Percentiles rank a stretch among this genome's conserved stretches.
phyloP scores from a whole-genome alignment of 30 jellyfish, hydroid and myxozoan species.

The Hydractinia symbiolongicarpus region DNA sequence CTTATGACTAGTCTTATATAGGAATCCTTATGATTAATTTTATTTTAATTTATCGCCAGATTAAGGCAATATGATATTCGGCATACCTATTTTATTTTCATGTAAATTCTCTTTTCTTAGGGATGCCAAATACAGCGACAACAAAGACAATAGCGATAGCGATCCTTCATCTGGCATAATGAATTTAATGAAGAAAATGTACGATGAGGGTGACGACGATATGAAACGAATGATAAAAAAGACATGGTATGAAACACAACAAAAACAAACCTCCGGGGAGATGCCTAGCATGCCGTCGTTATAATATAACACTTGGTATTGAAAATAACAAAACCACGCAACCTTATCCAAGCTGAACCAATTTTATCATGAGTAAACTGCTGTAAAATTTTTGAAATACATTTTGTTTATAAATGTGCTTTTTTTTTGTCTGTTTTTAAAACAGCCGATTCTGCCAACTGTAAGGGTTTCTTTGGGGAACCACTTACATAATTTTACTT shows the following conservation, averaged over 20 bases:
- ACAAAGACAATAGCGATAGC: conserved; percentile 11
- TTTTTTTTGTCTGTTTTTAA: no score
- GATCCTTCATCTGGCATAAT: conserved; percentile 88
- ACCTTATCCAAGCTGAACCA: no score
- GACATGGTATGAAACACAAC: conserved; percentile 92
- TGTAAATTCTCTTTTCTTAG: not conserved
- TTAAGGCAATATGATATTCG: no score
- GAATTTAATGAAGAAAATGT: conserved; percentile 98
- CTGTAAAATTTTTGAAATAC: no score
- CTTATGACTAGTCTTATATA: no score
- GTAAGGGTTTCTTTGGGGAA: no score
- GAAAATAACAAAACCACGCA: no score
- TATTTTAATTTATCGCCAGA: not conserved
- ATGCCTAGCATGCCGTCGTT: not conserved
- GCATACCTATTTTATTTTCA: not conserved
- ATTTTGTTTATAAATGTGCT: no score
- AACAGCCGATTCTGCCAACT: no score
- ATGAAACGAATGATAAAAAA: conserved; percentile 90
- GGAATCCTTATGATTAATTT: not conserved
- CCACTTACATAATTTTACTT: no score
- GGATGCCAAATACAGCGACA: conserved; percentile 16
- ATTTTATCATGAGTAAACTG: no score
- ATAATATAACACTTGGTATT: no score
- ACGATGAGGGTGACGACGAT: conserved; percentile 97
- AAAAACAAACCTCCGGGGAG: conserved; percentile 66